These are phyloP conservation scores for Ectropis crepuscularia DNA, from an alignment of 2,888 invertebrate genomes.

Conservation along the genomic window DNA sequence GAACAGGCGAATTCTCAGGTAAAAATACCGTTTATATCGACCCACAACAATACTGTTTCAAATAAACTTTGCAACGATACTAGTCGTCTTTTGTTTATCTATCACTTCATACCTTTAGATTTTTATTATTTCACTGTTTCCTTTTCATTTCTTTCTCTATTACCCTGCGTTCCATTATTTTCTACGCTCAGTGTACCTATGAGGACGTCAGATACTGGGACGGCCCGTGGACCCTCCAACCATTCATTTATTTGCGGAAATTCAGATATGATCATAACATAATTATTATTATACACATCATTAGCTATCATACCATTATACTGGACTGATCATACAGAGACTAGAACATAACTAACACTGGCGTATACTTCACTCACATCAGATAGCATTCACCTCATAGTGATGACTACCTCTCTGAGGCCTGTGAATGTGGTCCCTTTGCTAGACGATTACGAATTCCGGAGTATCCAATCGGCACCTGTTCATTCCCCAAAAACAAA, in stretches of 20 bases:
- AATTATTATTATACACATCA: conserved; percentile 66
- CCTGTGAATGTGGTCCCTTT: conserved; percentile 75
- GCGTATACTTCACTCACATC: conserved; percentile 82
- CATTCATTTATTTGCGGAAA: conserved; percentile 50
- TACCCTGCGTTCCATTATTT: conserved; percentile 66
- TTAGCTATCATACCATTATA: conserved; percentile 75
- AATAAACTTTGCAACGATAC: conserved; percentile 81
- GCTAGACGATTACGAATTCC: conserved; percentile 66
- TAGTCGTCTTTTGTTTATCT: conserved; percentile 78
- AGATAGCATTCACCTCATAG: conserved; percentile 80
- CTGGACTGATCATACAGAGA: conserved; percentile 77
- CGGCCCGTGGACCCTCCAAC: conserved; percentile 57
- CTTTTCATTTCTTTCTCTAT: conserved; percentile 59
- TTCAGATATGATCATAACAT: conserved; percentile 50
- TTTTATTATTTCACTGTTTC: conserved; percentile 75
- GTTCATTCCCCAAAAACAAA: conserved; percentile 20
- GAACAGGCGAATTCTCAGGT: conserved; percentile 90
- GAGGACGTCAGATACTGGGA: conserved; percentile 59
- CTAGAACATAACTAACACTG: conserved; percentile 78
- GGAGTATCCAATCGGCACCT: conserved; percentile 30
- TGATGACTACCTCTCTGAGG: conserved; percentile 65
- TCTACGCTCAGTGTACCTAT: conserved; percentile 72
- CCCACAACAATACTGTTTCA: conserved; percentile 81
- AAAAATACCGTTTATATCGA: conserved; percentile 84
- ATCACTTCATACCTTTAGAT: conserved; percentile 80